Evolutionary conservation across 2,888 invertebrate species (phyloP).

Genomic region (Polymixis lichenea): DNA sequence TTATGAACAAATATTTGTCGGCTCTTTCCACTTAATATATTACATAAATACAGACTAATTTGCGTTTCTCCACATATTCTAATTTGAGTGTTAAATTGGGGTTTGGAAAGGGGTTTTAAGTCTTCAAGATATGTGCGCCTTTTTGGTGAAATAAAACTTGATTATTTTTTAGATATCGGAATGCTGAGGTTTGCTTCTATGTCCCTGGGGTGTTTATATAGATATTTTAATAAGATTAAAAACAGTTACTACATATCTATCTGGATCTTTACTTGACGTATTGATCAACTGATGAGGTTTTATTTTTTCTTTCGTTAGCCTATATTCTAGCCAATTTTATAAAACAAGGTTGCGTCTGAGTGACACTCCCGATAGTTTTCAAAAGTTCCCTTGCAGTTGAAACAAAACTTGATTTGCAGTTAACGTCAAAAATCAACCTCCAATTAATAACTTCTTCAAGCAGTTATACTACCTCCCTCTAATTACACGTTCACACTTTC

Average conservation of each 20-base stretch:
- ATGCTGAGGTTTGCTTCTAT: not conserved
- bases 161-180: not conserved
- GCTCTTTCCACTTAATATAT: constrained; percentile 59
- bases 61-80: constrained; percentile 42
- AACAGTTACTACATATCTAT: not conserved
- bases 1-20: constrained; percentile 66
- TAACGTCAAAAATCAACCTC: constrained; percentile 15
- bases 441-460: constrained; percentile 28
- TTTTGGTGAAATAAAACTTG: not conserved
- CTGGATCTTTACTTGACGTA: not conserved
- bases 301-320: not conserved
- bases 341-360: not conserved
- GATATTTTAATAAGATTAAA: not conserved
- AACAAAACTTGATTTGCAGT: not conserved
- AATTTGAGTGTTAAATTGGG: constrained; percentile 50
- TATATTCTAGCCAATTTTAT: not conserved
- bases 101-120: constrained; percentile 10
- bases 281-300: not conserved
- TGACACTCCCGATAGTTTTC: too few species aligned
- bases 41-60: constrained; percentile 56
- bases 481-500: constrained; percentile 41
- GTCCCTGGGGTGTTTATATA: not conserved
- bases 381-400: not conserved
- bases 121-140: not conserved
- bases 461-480: constrained; percentile 17